Base-by-base conservation (phyloP, 2,797 vertebrate genomes). In the Poeciliopsis turneri region DNA sequence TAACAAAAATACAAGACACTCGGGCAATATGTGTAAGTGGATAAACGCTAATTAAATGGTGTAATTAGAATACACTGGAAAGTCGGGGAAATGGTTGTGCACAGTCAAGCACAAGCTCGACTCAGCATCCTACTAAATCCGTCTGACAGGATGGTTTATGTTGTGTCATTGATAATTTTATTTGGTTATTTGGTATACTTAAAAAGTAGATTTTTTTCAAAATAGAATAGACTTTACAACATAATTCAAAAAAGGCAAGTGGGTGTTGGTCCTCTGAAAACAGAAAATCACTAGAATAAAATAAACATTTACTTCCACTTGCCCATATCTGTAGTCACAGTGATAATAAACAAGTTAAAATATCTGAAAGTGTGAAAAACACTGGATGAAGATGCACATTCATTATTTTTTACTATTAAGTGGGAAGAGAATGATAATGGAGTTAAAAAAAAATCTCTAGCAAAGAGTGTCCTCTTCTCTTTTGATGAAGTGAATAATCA, bases 1-100 rank as follows among this genome's bases (percentile, higher is more conserved):
- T 72, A 87, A 89, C 85, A 89, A 88, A 90, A 93, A 88, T 76
- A 80, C 85, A 84, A 87, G 85, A 83, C 87, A 79, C 84, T 81
- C 69, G 71, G 71, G 88, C 92, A 86, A 91, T 82, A 83, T 78
- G 87, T 92, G 87, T 86, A 88, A 92, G 89, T 82, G 89, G 84
- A 92, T 93, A 91, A 93, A 91, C 87, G 84, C 82, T 91, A 93
- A 93, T 94, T 91, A 91, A 91, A 92, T 82, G 66, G 85, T 81
- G 81, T 92, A 90, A 92, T 93, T 93, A 92, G 91, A 90, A 93
- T 86, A 88, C 84, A 87, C 74, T 85, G 86, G 79, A 87, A 87
- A 84, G 89, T 87, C 66, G 5, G 82, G 73, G 64, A 86, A 88
- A 92, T 89, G 89, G 91, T 90, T 91, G 88, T 85, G 90, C 88